Evolutionary conservation across 2,113 vertebrate genomes (phyloP), one percentile per base, ranked within the genome.

Genomic region (Xiphophorus hellerii): DNA sequence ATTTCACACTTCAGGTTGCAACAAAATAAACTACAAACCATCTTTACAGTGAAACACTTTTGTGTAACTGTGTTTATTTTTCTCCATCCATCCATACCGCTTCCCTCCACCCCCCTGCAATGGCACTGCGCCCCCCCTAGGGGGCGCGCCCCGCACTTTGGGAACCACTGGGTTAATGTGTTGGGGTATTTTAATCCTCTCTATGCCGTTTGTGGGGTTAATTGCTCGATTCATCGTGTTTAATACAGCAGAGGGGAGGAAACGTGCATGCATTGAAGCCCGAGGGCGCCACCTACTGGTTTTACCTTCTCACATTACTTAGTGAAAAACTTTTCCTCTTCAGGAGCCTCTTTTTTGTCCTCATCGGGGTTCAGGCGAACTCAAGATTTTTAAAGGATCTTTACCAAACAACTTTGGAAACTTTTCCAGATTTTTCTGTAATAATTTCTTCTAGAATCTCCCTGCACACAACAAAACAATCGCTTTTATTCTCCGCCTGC

Each of bases 251-350:
- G 61, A 22, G 58, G 58, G 80, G 82, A 77, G 81, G 77, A 78
- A 71, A 60, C 69, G 17, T 5, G 35, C 7, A 3, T 1, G 39
- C 37, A 37, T 5, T 62, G 27, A 66, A 51, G 72, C 60, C 73
- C 66, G 9, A 33, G 11, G 72, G 81, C 77, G 82, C 84, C 90
- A 73, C 84, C 89, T 65, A 72, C 83, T 60, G 90, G 86, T 42
- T 54, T 11, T 31, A 8, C 28, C 17, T 44, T 4, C 13, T 66
- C 65, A 42, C 14, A 2, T 65, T 10, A 17, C 28, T 31, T 0
- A 31, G 9, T 29, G 28, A 1, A n/a, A 85, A 62, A 54, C 65
- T 78, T 35, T 42, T 67, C 10, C 22, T 4, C 0, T 42, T 68
- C 51, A 13, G 73, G 22, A 73, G 63, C 25, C 14, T 3, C 13